A percentile compares a stretch with the other conserved stretches of the same genome.
phyloP scores from a whole-genome alignment of 2,113 vertebrate species.

The Eleginops maclovinus region DNA sequence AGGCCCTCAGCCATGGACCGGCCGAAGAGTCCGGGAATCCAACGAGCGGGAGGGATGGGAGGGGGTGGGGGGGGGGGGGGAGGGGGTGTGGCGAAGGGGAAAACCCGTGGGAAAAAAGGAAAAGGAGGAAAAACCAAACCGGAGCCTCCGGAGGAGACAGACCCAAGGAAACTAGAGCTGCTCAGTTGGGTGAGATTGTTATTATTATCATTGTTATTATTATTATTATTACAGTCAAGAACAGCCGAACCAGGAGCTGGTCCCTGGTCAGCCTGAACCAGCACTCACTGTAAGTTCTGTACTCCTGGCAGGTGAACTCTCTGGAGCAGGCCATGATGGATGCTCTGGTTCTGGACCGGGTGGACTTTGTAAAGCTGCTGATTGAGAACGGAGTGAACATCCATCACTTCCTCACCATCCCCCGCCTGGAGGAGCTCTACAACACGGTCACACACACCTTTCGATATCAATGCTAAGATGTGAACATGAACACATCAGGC shows the following conservation, averaged over 20 bases:
- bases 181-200: constrained; percentile 87
- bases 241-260: too few species aligned
- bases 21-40: constrained; percentile 85
- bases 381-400: constrained; percentile 99
- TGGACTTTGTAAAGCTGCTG: constrained; percentile 98
- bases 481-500: too few species aligned
- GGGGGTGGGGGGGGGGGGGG: constrained; percentile 84
- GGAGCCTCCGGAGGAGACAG: constrained; percentile 91
- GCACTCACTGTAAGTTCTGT: too few species aligned
- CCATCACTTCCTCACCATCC: constrained; percentile 97
- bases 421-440: constrained; percentile 95
- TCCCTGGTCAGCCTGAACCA: too few species aligned
- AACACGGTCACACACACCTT: constrained; percentile 89
- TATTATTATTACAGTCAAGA: too few species aligned
- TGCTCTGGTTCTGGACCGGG: constrained; percentile 93
- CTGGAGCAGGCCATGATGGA: constrained; percentile 99
- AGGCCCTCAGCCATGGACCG: constrained; percentile 84
- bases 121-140: constrained; percentile 88
- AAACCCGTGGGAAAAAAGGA: constrained; percentile 89
- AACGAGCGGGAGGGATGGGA: constrained; percentile 82
- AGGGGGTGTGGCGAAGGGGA: constrained; percentile 86
- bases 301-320: constrained; percentile 89
- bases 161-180: constrained; percentile 95
- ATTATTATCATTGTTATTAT: background rate
- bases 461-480: too few species aligned